These are phyloP conservation scores for Paracanthobrama guichenoti DNA, from an alignment of 2,113 vertebrate species.

Conservation along the genomic window DNA sequence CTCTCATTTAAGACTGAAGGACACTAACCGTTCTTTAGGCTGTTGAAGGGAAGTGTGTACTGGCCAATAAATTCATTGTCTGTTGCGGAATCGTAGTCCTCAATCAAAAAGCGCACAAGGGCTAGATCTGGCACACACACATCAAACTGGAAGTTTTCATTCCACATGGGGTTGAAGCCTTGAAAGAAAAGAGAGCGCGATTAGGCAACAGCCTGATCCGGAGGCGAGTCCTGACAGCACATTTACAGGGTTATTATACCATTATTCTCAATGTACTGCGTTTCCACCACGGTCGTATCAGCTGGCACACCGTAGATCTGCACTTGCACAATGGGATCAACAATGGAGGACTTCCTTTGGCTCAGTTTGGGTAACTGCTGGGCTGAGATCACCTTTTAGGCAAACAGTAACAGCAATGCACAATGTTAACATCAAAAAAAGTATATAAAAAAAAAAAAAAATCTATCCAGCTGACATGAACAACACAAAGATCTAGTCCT, in stretches of 20 bases:
- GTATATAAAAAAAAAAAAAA: background rate
- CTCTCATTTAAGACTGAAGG: too few species aligned
- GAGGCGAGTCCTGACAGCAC: background rate
- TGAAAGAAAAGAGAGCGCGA: background rate
- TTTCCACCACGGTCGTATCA: constrained; percentile 79
- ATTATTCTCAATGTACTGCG: constrained; percentile 81
- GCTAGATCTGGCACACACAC: constrained; percentile 86
- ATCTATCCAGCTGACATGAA: too few species aligned
- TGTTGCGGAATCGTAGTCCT: constrained; percentile 84
- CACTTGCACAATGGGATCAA: constrained; percentile 89
- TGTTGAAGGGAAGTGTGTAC: constrained; percentile 85
- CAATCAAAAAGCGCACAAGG: constrained; percentile 86
- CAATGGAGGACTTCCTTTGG: constrained; percentile 84
- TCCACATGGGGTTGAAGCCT: constrained; percentile 92
- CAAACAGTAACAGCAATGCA: background rate
- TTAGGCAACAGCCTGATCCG: background rate
- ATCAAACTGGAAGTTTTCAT: constrained; percentile 84
- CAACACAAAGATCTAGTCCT: too few species aligned
- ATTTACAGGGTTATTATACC: constrained; percentile 69
- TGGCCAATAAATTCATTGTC: constrained; percentile 90
- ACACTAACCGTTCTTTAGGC: constrained; percentile 86
- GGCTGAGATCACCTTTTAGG: constrained; percentile 88
- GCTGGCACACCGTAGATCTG: constrained; percentile 82
- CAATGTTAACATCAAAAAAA: background rate
- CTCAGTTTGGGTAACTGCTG: constrained; percentile 95